Evolutionary conservation across 2,797 vertebrate genomes (phyloP), one percentile per base, ranked within the genome.

Genomic region (Liparis tanakae): DNA sequence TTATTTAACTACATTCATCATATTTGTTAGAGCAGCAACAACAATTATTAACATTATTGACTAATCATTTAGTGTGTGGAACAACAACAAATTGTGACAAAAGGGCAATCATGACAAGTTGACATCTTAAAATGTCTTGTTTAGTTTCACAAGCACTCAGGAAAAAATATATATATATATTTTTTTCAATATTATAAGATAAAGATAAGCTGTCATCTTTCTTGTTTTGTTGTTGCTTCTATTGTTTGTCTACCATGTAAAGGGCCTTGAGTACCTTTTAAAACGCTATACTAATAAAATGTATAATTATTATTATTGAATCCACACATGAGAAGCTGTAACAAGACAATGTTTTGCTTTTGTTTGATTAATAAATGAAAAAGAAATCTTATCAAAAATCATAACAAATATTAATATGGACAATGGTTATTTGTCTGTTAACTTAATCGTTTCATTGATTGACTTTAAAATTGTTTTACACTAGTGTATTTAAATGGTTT

Each of bases 311-410:
- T 30, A 30, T 30, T 30, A 30, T 30, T 30, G 41, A 41, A 59
- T 59, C n/a, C 13, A 41, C 37, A 60, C 20, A 13, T 60, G 37
- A 60, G 58, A 25, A 60, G 20, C 58, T 60, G 58, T 13, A 60
- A 43, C 20, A 20, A 60, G 20, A 43, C 7, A 10, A 43, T 43
- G 10, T 43, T 60, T 60, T 13, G 2, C 39, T 15, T 25, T 1
- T 15, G 7, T 25, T 60, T 25, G 4, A 12, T 18, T 2, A 9
- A 44, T 44, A 17, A 61, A 25, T 25, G 2, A 43, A 7, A 14
- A 30, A 43, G 14, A 44, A 44, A 44, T 43, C 25, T 15, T 43
- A 0, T n/a, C n/a, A n/a, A n/a, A n/a, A n/a, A n/a, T n/a, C n/a
- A n/a, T 1, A 46, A 44, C 10, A 7, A 0, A n/a, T 48, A 61